Conservation (phyloP, 2,888 invertebrate genomes). For the Nomada ruficornis region DNA sequence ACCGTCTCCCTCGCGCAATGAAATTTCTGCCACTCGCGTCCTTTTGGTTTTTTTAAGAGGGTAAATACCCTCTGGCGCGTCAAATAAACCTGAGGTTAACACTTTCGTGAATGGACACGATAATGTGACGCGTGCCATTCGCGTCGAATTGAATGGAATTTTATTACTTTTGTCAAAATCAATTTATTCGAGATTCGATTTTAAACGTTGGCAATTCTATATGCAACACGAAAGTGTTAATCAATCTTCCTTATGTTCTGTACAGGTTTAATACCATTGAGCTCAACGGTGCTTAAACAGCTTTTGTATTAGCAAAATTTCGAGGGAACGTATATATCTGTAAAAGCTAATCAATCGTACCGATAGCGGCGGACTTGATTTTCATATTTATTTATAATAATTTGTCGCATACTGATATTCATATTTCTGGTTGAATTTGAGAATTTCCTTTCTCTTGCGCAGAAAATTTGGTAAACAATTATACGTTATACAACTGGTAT, state of each 20-base stretch:
- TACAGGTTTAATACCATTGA: background rate
- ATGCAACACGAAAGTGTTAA: background rate
- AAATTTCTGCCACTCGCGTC: background rate
- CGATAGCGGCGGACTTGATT: too few species aligned
- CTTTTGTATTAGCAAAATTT: background rate
- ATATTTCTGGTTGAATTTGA: too few species aligned
- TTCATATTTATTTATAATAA: too few species aligned
- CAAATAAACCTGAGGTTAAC: background rate
- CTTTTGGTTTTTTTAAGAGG: background rate
- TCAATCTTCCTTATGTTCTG: background rate
- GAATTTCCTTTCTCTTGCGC: too few species aligned
- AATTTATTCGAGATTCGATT: background rate
- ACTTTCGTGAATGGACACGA: background rate
- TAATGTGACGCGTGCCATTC: too few species aligned
- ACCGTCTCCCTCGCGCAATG: constrained; percentile 27
- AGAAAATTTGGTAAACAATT: too few species aligned
- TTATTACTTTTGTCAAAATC: background rate
- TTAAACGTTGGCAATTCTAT: background rate
- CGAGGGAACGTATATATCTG: too few species aligned
- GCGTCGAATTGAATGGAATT: too few species aligned
- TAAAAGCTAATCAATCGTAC: too few species aligned
- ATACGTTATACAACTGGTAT: too few species aligned
- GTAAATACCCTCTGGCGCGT: too few species aligned
- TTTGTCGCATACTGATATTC: too few species aligned
- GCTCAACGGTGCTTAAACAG: background rate